These are phyloP conservation scores for Leucania comma DNA, from an alignment of 2,888 invertebrate species.

Conservation along the genomic window DNA sequence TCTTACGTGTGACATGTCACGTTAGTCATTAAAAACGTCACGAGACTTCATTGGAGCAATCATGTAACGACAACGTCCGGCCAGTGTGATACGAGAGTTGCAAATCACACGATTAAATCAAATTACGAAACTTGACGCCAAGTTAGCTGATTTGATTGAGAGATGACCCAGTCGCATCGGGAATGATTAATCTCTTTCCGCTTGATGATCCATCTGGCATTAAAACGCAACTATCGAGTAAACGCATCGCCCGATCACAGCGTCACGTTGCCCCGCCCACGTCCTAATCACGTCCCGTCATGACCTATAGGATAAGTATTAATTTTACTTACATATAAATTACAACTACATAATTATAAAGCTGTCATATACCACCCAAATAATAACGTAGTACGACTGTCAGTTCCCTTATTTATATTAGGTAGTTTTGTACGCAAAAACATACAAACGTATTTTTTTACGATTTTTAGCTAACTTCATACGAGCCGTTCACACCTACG, in stretches of 20 bases:
- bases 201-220: constrained; percentile 36
- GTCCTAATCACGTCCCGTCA: constrained; percentile 29
- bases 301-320: constrained; percentile 32
- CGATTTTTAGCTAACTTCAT: constrained; percentile 29
- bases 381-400: constrained; percentile 7
- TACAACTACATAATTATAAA: constrained; percentile 2
- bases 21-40: constrained; percentile 19
- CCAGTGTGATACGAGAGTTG: background rate
- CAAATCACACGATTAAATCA: constrained; percentile 6
- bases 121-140: constrained; percentile 23
- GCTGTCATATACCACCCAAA: background rate
- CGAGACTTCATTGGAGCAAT: background rate
- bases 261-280: constrained; percentile 44
- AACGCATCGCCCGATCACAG: constrained; percentile 23
- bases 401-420: constrained; percentile 1
- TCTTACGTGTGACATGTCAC: constrained; percentile 23
- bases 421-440: background rate
- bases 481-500: constrained; percentile 24
- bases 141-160: constrained; percentile 34
- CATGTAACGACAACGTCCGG: background rate
- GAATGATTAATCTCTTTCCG: constrained; percentile 35
- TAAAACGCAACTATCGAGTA: constrained; percentile 29
- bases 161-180: constrained; percentile 29
- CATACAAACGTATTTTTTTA: constrained; percentile 14
- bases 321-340: constrained; percentile 21